Base-by-base conservation (phyloP, 2,888 invertebrate genomes). In the Torymus auratus region DNA sequence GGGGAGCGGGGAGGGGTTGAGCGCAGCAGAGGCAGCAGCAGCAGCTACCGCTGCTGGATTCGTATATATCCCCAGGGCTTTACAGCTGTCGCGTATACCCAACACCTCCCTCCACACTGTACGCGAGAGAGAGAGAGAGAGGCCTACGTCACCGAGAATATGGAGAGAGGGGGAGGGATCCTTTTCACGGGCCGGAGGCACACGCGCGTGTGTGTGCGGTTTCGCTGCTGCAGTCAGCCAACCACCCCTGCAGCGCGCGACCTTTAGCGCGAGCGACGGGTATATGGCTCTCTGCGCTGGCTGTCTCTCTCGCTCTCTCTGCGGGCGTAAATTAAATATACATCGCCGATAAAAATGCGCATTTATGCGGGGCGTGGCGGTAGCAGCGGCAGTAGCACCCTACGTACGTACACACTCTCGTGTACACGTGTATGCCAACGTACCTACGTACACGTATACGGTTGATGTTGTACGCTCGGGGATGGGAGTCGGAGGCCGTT, bases 21-120 rank as follows among this genome's bases (percentile, higher is more conserved):
- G 65, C 76, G 79, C 81, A 81, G 67, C 75, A 82, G 67, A 75
- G 83, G 83, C 82, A 82, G 82, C 76, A 84, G 83, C 80, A 84
- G 41, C 85, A 84, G 85, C 83, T 82, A 83, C 77, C 17, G 82
- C 83, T 87, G 87, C 85, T 84, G 85, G 86, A 88, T 86, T 87
- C 86, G 86, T 84, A n/a, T 41, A 41, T 52, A 86, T 87, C 89
- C 88, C 89, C 82, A 78, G 87, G 86, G 90, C 88, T 86, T 88
- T 88, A 88, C 90, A 90, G 89, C 90, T 90, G 90, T 90, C 90
- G 89, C 88, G 86, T 86, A 20, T 64, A 88, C 86, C 89, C 89
- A 85, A 89, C 89, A 89, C 88, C 88, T 88, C 87, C 86, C 86
- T 83, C 83, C 58, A 52, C 67, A 20, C 72, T 2, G 41, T n/a